phyloP scores from a whole-genome alignment of 2,113 vertebrate species.

The Ahaetulla prasina region DNA sequence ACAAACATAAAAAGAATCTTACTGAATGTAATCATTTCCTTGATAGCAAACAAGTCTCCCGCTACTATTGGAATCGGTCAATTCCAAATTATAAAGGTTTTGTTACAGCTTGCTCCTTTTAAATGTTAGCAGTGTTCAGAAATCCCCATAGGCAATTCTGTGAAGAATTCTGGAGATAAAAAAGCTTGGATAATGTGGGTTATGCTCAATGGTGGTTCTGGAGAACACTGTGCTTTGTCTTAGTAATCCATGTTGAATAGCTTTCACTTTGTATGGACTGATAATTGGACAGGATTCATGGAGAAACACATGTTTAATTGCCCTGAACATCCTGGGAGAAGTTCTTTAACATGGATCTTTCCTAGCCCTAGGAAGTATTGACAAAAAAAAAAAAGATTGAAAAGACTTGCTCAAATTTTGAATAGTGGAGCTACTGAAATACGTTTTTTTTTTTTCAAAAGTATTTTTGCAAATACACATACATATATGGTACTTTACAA shows the following conservation, averaged over 20 bases:
- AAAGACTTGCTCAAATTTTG: not conserved
- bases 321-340: not conserved
- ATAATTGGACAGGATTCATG: not conserved
- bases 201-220: not conserved
- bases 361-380: not conserved
- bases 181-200: not conserved
- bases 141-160: not conserved
- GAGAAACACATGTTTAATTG: not conserved
- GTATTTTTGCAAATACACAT: not conserved
- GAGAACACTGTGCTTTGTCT: not conserved
- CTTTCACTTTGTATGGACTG: not conserved
- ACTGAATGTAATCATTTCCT: not conserved
- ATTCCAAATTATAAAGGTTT: not conserved
- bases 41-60: not conserved
- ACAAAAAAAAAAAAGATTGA: not conserved
- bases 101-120: not conserved
- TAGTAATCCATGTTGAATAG: not conserved
- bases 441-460: not conserved
- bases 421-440: not conserved
- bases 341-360: not conserved
- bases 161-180: not conserved
- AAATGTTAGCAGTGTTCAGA: not conserved
- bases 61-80: not conserved
- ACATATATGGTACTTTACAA: not conserved
- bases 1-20: not conserved